Evolutionary conservation across 2,888 invertebrate species (phyloP), one percentile per base, ranked within the genome.

Genomic region (Neoascia interrupta): DNA sequence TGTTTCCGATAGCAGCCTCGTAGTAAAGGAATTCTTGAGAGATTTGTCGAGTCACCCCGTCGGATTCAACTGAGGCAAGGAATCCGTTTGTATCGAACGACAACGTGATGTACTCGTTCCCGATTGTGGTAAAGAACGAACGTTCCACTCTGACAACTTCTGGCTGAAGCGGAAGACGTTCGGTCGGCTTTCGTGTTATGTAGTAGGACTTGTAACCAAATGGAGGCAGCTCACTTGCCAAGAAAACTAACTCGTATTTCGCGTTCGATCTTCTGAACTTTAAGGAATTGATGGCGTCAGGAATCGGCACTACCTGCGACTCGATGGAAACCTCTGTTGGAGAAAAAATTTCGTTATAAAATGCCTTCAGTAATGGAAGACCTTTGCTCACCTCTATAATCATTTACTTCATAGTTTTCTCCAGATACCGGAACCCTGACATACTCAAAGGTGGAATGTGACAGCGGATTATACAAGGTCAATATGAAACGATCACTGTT

Each of bases 381-480:
- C n/a, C n/a, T n/a, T n/a, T n/a, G n/a, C 86, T 84, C 86, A 93
- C 95, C 93, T 81, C 90, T 88, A 0, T 92, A 90, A 82, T 93
- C 93, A 3, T 86, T 90, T 0, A 96, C 93, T 4, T 86, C 86
- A 84, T 94, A 96, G 0, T 86, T 82, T 0, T 86, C 89, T 0
- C 85, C 82, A 0, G 75, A 58, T 0, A 95, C 92, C 0, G 95
- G 95, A 0, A 95, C 83, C 10, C 93, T 89, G 0, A 94, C 90
- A 13, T 91, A 91, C 5, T 92, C 90, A 1, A 88, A 88, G 0
- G 92, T 89, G 0, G 88, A 83, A 87, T 92, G 92, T 2, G 93
- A 94, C 19, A 96, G 84, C 0, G 97, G 96, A 88, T 97, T 97
- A 87, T 96, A 97, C 0, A 96, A 86, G 0, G 94, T 94, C 0